Conservation (phyloP, 1,140 invertebrate genomes). For the Aphis gossypii region DNA sequence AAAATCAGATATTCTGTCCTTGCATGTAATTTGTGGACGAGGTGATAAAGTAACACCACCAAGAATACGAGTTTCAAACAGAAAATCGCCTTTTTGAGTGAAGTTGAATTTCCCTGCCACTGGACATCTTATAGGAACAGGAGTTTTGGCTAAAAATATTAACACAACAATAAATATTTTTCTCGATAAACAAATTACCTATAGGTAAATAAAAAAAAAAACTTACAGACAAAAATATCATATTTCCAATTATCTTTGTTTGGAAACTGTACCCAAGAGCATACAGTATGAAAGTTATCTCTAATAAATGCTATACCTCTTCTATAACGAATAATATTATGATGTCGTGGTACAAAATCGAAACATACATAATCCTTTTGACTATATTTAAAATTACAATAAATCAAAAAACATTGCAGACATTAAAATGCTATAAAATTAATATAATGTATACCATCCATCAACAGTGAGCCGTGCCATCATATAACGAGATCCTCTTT, state of each 20-base stretch:
- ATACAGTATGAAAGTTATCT: slow-evolving; percentile 89
- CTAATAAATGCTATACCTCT: slow-evolving; percentile 89
- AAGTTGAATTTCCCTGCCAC: slow-evolving; percentile 96
- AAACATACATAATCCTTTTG: slow-evolving; percentile 98
- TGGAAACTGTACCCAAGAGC: slow-evolving; percentile 91
- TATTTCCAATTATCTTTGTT: slow-evolving; percentile 88
- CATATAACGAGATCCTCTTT: slow-evolving; percentile 82
- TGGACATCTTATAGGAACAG: slow-evolving; percentile 91
- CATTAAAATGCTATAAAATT: background rate
- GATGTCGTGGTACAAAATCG: slow-evolving; percentile 93
- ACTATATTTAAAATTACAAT: slow-evolving; percentile 67
- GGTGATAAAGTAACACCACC: slow-evolving; percentile 93
- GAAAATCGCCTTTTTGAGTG: slow-evolving; percentile 84
- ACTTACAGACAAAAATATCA: slow-evolving; percentile 78
- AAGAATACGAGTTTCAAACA: slow-evolving; percentile 89
- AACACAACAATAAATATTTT: slow-evolving; percentile 56
- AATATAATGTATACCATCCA: slow-evolving; percentile 76
- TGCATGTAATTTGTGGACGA: slow-evolving; percentile 90
- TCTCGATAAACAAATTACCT: background rate
- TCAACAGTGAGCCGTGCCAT: slow-evolving; percentile 95
- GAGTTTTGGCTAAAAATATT: slow-evolving; percentile 78
- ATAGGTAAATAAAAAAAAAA: background rate
- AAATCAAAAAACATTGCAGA: background rate
- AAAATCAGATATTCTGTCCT: slow-evolving; percentile 93
- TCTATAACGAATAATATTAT: slow-evolving; percentile 93